These are phyloP conservation scores for Lepilemur septentrionalis DNA, from an alignment of 2,797 vertebrate genomes.

Conservation along the genomic window DNA sequence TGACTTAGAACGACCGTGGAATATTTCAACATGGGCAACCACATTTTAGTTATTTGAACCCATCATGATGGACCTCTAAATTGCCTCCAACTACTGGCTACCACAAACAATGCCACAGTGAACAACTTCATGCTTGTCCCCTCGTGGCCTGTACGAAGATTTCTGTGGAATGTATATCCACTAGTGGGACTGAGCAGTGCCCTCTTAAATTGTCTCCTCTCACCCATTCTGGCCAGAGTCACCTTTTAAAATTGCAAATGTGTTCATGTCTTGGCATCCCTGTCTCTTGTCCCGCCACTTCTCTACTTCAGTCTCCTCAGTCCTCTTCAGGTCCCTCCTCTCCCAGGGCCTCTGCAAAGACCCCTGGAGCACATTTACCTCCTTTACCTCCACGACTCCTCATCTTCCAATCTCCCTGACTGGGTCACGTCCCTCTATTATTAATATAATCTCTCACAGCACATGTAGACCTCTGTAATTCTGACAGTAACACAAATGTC, in stretches of 20 bases:
- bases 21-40: neutral
- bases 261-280: neutral
- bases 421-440: too few relatives aligned
- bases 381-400: neutral
- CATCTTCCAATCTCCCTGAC: neutral
- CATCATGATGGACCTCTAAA: neutral
- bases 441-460: neutral
- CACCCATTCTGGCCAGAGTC: neutral
- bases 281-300: neutral
- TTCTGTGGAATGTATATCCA: neutral
- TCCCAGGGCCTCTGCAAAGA: neutral
- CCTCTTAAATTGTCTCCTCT: neutral
- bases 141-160: neutral
- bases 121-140: neutral
- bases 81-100: neutral
- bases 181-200: neutral
- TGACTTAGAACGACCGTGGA: neutral
- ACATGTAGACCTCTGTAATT: neutral
- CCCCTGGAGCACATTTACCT: neutral
- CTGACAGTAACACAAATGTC: neutral
- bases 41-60: neutral
- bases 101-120: neutral
- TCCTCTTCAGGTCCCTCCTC: neutral
- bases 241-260: neutral
- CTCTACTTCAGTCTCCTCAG: neutral